phyloP scores from a whole-genome alignment of 2,113 vertebrate genomes.

The Chunga burmeisteri region DNA sequence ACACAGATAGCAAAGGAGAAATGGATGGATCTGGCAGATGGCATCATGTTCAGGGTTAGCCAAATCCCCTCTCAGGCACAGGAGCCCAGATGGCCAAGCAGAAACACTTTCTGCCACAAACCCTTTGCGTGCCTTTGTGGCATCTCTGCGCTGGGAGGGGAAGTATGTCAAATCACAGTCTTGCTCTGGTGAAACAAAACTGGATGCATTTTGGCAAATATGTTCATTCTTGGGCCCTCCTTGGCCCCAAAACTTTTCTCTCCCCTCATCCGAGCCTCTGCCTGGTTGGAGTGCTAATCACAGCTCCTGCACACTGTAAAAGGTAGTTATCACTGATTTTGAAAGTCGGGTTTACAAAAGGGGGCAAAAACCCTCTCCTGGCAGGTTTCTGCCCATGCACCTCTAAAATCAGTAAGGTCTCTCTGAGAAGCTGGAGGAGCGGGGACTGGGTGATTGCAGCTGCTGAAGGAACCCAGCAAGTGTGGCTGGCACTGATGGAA shows the following conservation, averaged over 20 bases:
- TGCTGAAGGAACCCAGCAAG: background rate
- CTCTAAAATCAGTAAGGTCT: background rate
- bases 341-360: background rate
- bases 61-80: conserved; percentile 39
- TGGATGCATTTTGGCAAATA: background rate
- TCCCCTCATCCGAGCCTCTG: background rate
- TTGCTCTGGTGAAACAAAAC: background rate
- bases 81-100: conserved; percentile 29
- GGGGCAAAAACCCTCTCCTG: background rate
- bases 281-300: background rate
- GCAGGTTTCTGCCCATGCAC: background rate
- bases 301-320: fast-evolving
- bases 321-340: background rate
- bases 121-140: background rate
- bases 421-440: background rate
- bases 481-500: background rate
- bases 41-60: conserved; percentile 43
- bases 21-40: conserved; percentile 37
- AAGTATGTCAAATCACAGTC: background rate
- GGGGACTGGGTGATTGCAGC: background rate
- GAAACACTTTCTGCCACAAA: conserved; percentile 42
- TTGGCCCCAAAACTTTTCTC: background rate
- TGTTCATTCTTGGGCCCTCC: background rate
- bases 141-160: background rate
- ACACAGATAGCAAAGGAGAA: conserved; percentile 4